phyloP scores from a whole-genome alignment of 2,888 invertebrate species.

The Sympetrum striolatum region DNA sequence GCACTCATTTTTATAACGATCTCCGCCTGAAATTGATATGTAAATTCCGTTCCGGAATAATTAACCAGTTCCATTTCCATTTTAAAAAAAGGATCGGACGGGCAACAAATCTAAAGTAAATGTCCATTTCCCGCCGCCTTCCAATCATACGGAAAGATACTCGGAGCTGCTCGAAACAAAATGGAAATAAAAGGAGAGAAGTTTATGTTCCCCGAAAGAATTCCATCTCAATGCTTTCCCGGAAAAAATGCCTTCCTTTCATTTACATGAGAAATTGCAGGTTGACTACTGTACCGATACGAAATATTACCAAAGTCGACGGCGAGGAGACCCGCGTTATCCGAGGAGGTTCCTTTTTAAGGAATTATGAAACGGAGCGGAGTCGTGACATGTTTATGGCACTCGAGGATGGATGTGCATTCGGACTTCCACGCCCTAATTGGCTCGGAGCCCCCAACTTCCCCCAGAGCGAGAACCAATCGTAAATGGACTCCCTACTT shows the following conservation, averaged over 20 bases:
- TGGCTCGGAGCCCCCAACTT: constrained; percentile 4
- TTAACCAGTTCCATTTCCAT: not conserved
- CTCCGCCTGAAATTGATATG: not conserved
- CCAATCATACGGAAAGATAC: not conserved
- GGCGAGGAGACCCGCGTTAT: not conserved
- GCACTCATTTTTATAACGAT: not conserved
- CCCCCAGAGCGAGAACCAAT: not conserved
- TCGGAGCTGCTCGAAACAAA: no score
- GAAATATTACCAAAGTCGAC: constrained; percentile 16
- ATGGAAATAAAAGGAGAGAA: no score
- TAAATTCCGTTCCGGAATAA: not conserved
- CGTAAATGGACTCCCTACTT: not conserved
- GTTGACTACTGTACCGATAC: constrained; percentile 28
- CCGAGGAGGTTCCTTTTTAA: no score
- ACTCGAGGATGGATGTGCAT: not conserved
- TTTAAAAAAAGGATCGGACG: not conserved
- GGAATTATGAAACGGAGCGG: not conserved
- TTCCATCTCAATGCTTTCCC: constrained; percentile 7
- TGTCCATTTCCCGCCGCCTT: not conserved
- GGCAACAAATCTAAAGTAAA: not conserved
- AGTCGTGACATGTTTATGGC: constrained; percentile 31
- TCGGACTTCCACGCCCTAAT: constrained; percentile 1
- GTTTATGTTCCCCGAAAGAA: not conserved
- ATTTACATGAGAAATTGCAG: constrained; percentile 41
- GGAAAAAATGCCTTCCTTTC: constrained; percentile 19